phyloP scores from a whole-genome alignment of 30 jellyfish, hydroid and myxozoan genomes.

The Pelagia noctiluca region DNA sequence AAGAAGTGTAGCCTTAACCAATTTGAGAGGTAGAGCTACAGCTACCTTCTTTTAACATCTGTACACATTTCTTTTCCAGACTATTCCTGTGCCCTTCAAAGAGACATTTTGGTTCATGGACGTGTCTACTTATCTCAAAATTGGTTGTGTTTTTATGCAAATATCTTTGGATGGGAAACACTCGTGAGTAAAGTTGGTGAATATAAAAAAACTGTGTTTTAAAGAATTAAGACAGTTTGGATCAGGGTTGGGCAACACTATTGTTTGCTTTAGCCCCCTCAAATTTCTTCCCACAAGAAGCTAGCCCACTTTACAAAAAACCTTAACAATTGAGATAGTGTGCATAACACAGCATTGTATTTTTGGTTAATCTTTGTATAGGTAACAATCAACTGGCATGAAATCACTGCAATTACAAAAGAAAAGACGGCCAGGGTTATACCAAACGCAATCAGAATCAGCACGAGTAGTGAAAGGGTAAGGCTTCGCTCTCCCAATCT shows the following conservation, averaged over 20 bases:
- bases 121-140: conserved; percentile 86
- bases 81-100: conserved; percentile 92
- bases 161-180: conserved; percentile 97
- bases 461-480: conserved; percentile 92
- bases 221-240: no score
- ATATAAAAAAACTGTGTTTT: no score
- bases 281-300: no score
- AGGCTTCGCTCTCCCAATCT: not conserved
- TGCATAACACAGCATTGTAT: no score
- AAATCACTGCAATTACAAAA: conserved; percentile 92
- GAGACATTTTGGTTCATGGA: conserved; percentile 97
- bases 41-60: not conserved
- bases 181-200: conserved; percentile 79
- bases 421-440: conserved; percentile 95
- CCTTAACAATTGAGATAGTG: no score
- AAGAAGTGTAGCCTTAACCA: not conserved
- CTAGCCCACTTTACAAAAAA: no score
- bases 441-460: conserved; percentile 89
- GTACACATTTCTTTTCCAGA: conserved; percentile 51
- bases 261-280: no score
- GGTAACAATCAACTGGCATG: conserved; percentile 98
- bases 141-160: conserved; percentile 94
- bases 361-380: conserved; percentile 8
- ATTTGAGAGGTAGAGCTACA: not conserved
- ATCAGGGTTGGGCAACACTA: no score